A percentile compares a stretch with the other conserved stretches of the same genome.
Evolutionary conservation across 1,140 invertebrate species (phyloP).

Genomic region (Heliconius melpomene): DNA sequence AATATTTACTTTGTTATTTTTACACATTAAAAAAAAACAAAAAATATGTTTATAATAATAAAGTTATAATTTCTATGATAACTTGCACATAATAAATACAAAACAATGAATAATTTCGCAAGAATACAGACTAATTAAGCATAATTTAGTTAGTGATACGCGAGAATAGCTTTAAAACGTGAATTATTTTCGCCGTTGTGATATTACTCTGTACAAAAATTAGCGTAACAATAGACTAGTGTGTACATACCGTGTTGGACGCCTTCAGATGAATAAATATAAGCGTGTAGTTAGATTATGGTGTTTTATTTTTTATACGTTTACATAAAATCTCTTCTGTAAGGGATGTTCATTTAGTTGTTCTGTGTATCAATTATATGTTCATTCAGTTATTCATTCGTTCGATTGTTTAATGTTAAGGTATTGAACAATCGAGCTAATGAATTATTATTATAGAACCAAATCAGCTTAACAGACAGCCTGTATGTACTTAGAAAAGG

Average conservation of each 20-base stretch:
- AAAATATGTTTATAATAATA: too few species aligned
- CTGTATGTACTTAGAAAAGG: too few species aligned
- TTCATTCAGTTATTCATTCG: too few species aligned
- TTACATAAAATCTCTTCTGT: neutral
- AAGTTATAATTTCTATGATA: neutral
- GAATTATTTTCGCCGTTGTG: constrained; percentile 68
- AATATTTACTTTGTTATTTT: too few species aligned
- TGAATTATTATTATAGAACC: too few species aligned
- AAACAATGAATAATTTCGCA: neutral
- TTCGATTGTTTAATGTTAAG: too few species aligned
- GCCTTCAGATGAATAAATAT: constrained; percentile 65
- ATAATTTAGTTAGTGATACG: constrained; percentile 36
- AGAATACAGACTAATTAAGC: constrained; percentile 8
- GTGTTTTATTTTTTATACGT: neutral
- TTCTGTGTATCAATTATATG: too few species aligned
- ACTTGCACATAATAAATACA: neutral
- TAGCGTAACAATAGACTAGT: constrained; percentile 54
- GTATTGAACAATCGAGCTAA: too few species aligned
- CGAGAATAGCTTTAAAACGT: constrained; percentile 62
- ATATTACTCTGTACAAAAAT: constrained; percentile 72
- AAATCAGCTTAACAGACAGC: too few species aligned
- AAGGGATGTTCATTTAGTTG: too few species aligned
- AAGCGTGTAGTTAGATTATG: constrained; percentile 51
- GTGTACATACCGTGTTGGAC: constrained; percentile 56
- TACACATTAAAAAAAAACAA: too few species aligned